These are phyloP conservation scores for Boleophthalmus pectinirostris DNA, from an alignment of 2,113 vertebrate genomes.

Conservation along the genomic window DNA sequence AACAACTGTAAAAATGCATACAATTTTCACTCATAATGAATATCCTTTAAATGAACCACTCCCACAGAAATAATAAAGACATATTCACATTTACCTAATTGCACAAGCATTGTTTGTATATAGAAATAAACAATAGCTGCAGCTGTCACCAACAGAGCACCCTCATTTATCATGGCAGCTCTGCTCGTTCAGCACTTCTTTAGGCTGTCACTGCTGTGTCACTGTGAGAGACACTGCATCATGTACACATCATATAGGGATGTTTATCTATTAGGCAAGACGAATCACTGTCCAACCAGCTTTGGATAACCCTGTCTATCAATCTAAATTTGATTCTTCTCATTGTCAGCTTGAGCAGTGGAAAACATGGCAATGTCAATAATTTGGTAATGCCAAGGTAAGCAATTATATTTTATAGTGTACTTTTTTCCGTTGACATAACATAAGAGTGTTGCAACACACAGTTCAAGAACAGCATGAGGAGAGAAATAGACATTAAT, in stretches of 20 bases:
- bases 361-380: background rate
- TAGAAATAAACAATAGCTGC: slow-evolving; percentile 12
- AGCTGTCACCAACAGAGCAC: slow-evolving; percentile 33
- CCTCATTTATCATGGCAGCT: slow-evolving; percentile 34
- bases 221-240: slow-evolving; percentile 25
- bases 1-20: background rate
- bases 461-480: too few species aligned
- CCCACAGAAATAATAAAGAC: background rate
- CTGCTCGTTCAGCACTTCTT: slow-evolving; percentile 15
- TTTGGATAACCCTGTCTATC: background rate
- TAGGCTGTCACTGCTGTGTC: slow-evolving; percentile 26
- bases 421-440: background rate
- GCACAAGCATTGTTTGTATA: background rate
- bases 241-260: slow-evolving; percentile 1
- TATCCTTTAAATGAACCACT: background rate
- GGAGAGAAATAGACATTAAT: too few species aligned
- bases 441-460: too few species aligned
- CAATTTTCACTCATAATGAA: background rate
- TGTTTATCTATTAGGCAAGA: slow-evolving; percentile 11
- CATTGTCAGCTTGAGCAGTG: background rate
- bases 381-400: background rate
- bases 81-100: background rate
- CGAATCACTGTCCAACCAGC: slow-evolving; percentile 7
- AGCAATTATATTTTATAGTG: background rate
- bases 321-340: background rate